Base-by-base conservation (phyloP, 2,113 vertebrate genomes). In the Oreocharis arfaki region DNA sequence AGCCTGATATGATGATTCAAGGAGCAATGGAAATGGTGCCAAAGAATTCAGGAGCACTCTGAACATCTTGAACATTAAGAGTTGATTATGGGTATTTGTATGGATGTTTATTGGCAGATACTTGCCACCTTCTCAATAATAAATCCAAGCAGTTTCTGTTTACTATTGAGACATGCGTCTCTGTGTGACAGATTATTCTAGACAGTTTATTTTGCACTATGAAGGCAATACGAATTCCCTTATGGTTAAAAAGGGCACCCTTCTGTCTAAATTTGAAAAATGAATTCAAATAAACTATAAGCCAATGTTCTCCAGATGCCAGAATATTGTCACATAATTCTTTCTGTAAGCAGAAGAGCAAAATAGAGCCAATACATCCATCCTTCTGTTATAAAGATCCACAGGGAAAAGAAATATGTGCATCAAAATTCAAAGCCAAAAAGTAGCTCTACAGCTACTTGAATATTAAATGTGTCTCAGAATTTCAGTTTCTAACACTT, bases 231-330 rank as follows among this genome's bases (percentile, higher is more conserved):
- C 49, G 56, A 94, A 96, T 86, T 94, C 93, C 73, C 92, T 89
- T 90, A 91, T 56, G 85, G 83, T n/a, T 89, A 87, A 71, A 96
- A 95, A 95, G 92, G 90, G 88, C 61, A 96, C 37, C 68, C 83
- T 90, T 92, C 76, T 92, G 90, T 93, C 92, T 92, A 80, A 80
- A 92, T 78, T 90, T 96, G 88, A 93, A 94, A 96, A 95, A 96
- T 92, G 76, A 47, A 92, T 92, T 90, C 79, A 96, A 94, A 96
- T 90, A 93, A 95, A 96, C 79, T 89, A 68, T 67, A 95, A 88
- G 65, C 39, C 88, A 96, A 87, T 94, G 79, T 89, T 90, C 96
- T 94, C 96, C 95, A 97, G 90, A 96, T 94, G 90, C 69, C 73
- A 92, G 85, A 84, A 86, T 89, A 94, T 53, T 89, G 76, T 93